Evolutionary conservation across 92 coral and sea anemone species (phyloP).

Genomic region (Epizoanthus stellaris): DNA sequence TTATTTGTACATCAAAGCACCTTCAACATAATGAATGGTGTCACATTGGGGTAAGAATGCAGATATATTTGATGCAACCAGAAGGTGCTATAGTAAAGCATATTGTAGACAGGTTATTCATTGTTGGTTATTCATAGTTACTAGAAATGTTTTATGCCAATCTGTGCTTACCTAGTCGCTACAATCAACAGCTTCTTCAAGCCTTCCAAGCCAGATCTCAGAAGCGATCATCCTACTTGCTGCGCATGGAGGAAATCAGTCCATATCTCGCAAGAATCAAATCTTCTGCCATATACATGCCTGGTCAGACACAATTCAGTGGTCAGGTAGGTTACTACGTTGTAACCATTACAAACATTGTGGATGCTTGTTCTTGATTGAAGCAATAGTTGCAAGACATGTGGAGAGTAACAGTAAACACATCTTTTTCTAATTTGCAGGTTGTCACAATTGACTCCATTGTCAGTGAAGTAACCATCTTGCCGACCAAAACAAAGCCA

Average conservation of each 20-base stretch:
- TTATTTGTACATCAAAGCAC: no score
- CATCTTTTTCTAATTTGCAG: constrained; percentile 31
- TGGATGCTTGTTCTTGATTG: not conserved
- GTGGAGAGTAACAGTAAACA: not conserved
- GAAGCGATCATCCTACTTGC: constrained; percentile 88
- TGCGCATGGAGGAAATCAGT: constrained; percentile 92
- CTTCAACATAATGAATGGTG: no score
- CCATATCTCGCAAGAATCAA: constrained; percentile 86
- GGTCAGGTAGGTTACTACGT: constrained; percentile 67
- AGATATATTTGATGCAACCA: no score
- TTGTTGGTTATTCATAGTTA: not conserved
- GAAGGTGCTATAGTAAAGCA: no score
- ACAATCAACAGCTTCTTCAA: constrained; percentile 79
- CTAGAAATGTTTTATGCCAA: not conserved
- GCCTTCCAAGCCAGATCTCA: constrained; percentile 91
- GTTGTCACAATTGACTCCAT: constrained; percentile 92
- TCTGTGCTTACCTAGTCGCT: not conserved
- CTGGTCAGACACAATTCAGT: constrained; percentile 94
- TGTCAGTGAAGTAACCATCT: constrained; percentile 82
- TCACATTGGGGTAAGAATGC: no score
- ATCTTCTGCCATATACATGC: constrained; percentile 94
- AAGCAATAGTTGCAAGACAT: not conserved
- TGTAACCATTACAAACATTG: not conserved
- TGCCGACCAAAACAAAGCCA: constrained; percentile 97
- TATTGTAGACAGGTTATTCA: no score